Evolutionary conservation across 2,113 vertebrate species (phyloP), one percentile per base, ranked within the genome.

Genomic region (Corythornis vintsioides): DNA sequence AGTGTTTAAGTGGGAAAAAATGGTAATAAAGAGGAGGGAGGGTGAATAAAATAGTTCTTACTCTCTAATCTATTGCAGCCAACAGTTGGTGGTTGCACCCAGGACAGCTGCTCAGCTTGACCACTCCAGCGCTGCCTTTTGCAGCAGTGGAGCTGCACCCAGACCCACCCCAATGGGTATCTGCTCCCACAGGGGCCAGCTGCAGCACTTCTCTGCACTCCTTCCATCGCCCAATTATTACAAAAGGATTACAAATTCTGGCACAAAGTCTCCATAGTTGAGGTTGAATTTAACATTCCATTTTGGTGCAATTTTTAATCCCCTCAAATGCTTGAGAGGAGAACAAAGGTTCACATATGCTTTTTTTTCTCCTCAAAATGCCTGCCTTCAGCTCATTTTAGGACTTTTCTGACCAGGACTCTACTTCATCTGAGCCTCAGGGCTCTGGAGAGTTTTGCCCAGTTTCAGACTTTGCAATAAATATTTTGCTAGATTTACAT

Each of bases 361-460:
- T 9, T 11, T 45, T 76, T 70, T 59, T 48, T 22, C 12, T 76
- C 56, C 35, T 90, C 43, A 64, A 56, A 74, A 78, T 71, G 53
- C 16, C 48, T 73, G 29, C 56, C 20, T 67, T 79, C 0, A 0
- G 15, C 55, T 91, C 16, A 10, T 82, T 85, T 88, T 73, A 67
- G 47, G 47, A 52, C 25, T 47, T 45, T 70, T 92, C 65, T 94
- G 83, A 74, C 65, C 83, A 80, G 26, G 56, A 60, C 56, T 56
- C 25, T 29, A 67, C 29, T 83, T 74, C 76, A 57, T 76, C 33
- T 70, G 40, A 72, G n/a, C 60, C 45, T 81, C 48, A 26, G 61
- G 80, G 35, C 56, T 94, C 64, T 69, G 45, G 31, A 56, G 70
- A 48, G 43, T 88, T 93, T 83, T 90, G n/a, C 26, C 35, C n/a